Base-by-base conservation (phyloP, 2,797 vertebrate genomes). In the Spheniscus humboldti region DNA sequence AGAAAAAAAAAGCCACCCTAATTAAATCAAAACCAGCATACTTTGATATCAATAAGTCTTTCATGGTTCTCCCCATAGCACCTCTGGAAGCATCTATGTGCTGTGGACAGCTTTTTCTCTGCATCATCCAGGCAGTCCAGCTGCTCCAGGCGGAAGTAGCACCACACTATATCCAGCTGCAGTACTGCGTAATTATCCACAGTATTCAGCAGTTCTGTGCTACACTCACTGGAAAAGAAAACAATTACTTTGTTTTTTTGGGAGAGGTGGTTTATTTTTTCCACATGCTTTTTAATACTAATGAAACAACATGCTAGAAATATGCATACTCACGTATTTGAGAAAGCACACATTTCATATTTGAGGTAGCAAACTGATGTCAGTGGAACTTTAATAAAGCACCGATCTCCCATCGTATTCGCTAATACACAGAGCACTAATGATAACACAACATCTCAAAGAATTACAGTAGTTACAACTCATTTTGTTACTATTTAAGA, bases 91-190 rank as follows among this genome's bases (percentile, higher is more conserved):
- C 99, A 98, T 7, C 97, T 97, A 68, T 99, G 99, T 4, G 99
- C 99, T 27, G 96, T 92, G 95, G 98, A 97, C 48, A 99, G 97
- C 10, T 99, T 98, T 12, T 96, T 97, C 67, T 98, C 98, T 1
- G 98, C 98, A 3, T 99, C 99, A 3, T 99, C 98, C 83, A 99
- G 98, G 88, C 98, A 99, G 25, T 98, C 97, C 87, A 99, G 98
- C 5, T 99, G 98, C 66, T 98, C 98, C 97, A 99, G 95, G 8
- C 98, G 98, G 45, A 98, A 98, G 96, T 99, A 99, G 57, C 99
- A 99, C 99, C 99, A 99, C 85, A 99, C 99, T 1, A 99, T 98
- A 86, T 99, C 99, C 98, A 99, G 98, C 98, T 99, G 99, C 79
- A 99, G 98, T 4, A 99, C 99, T 1, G 99, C 99, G 0, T 98